These are phyloP conservation scores for Drosophila trapezifrons DNA, from an alignment of 1,140 invertebrate genomes.

Conservation along the genomic window DNA sequence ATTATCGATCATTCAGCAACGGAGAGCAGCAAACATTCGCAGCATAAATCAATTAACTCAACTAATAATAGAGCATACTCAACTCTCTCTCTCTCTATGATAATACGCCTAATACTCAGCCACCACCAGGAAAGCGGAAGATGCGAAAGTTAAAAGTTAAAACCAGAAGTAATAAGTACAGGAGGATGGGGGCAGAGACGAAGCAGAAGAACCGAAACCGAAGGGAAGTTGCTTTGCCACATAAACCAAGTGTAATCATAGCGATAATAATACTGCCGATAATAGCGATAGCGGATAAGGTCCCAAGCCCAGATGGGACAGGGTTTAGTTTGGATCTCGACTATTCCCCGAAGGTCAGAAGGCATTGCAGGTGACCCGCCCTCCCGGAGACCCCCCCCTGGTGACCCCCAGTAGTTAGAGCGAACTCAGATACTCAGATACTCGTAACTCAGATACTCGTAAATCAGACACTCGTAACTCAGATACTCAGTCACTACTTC, in stretches of 20 bases:
- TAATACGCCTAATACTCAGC: conserved; percentile 41
- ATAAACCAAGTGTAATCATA: conserved; percentile 43
- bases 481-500: conserved; percentile 25
- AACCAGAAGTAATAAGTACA: conserved; percentile 5
- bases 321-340: conserved; percentile 29
- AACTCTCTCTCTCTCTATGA: conserved; percentile 43
- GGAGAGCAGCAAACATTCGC: conserved; percentile 51
- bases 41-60: conserved; percentile 63
- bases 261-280: conserved; percentile 25
- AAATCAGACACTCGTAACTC: too few species aligned
- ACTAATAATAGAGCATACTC: conserved; percentile 53
- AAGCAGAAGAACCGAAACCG: neutral
- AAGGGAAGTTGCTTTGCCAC: conserved; percentile 22
- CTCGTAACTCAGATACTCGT: too few species aligned
- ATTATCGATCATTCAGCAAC: conserved; percentile 52
- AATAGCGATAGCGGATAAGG: conserved; percentile 19
- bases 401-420: conserved; percentile 5
- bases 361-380: conserved; percentile 34
- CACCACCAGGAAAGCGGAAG: conserved; percentile 17
- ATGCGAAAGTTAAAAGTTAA: conserved; percentile 12
- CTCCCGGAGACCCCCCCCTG: neutral
- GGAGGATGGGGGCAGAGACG: neutral
- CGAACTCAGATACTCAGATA: neutral
- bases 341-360: conserved; percentile 12
- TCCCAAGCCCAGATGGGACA: conserved; percentile 3